Evolutionary conservation across 2,113 vertebrate genomes (phyloP).

Genomic region (Oophaga pumilio): DNA sequence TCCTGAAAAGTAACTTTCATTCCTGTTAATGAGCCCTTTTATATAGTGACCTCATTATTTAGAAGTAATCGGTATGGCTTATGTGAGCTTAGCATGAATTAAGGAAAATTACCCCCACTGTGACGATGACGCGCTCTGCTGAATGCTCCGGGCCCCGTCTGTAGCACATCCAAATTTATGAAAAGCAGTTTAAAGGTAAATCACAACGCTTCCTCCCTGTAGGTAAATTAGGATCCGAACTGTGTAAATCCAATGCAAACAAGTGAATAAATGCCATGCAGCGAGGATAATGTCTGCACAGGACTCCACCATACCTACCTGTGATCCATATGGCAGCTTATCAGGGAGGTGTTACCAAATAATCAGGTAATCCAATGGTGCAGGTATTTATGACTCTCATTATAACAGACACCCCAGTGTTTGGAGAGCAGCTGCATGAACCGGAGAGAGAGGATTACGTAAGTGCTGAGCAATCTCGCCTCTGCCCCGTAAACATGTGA

Average conservation of each 20-base stretch:
- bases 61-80: no score
- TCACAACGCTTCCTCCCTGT: conserved; percentile 33
- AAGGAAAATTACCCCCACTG: no score
- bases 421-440: not conserved
- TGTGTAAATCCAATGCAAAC: conserved; percentile 31
- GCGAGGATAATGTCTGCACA: not conserved
- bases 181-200: conserved; percentile 22
- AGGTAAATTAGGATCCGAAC: conserved; percentile 41
- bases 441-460: not conserved
- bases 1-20: no score
- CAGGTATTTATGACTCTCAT: not conserved
- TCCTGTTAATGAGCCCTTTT: no score
- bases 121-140: not conserved
- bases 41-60: no score
- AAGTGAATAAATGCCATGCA: not conserved
- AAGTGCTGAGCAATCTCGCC: not conserved
- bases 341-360: not conserved
- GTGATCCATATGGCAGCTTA: not conserved
- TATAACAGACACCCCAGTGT: not conserved
- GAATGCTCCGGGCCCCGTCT: not conserved
- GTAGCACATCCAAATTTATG: conserved; percentile 36
- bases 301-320: not conserved
- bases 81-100: no score
- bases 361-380: not conserved
- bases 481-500: not conserved